Conservation (phyloP, 53 echinoderm and acorn worm genomes). For the Crossaster papposus region DNA sequence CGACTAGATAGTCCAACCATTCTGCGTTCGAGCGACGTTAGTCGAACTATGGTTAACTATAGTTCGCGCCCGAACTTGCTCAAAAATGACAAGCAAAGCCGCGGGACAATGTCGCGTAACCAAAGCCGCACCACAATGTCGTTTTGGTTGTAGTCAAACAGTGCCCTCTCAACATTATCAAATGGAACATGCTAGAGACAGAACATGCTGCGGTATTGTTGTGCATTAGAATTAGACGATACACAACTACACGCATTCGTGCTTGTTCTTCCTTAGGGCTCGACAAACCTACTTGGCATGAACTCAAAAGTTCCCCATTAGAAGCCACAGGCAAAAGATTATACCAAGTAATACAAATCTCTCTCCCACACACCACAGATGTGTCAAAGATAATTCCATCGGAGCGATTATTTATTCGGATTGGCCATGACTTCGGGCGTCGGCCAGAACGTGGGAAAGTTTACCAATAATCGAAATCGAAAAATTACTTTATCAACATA, state of each 20-base stretch:
- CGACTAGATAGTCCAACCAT: no score
- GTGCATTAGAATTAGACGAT: neutral
- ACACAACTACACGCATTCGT: neutral
- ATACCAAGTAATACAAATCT: neutral
- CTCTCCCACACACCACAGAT: neutral
- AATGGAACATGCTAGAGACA: no score
- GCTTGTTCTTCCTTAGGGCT: neutral
- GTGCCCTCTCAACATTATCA: no score
- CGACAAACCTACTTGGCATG: neutral
- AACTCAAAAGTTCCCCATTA: neutral
- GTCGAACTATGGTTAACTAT: no score
- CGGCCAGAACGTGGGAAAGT: constrained; percentile 1
- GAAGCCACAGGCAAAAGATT: neutral
- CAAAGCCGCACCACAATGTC: no score
- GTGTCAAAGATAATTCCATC: constrained; percentile 26
- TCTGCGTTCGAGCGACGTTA: no score
- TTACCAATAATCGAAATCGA: neutral
- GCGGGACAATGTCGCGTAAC: no score
- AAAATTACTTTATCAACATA: neutral
- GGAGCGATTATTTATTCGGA: neutral
- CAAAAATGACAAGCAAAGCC: no score
- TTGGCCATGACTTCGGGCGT: constrained; percentile 1
- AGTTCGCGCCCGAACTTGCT: no score
- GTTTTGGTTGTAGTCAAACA: no score
- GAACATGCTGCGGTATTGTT: no score